Evolutionary conservation across 2,797 vertebrate species (phyloP).

Genomic region (Streptopelia turtur): DNA sequence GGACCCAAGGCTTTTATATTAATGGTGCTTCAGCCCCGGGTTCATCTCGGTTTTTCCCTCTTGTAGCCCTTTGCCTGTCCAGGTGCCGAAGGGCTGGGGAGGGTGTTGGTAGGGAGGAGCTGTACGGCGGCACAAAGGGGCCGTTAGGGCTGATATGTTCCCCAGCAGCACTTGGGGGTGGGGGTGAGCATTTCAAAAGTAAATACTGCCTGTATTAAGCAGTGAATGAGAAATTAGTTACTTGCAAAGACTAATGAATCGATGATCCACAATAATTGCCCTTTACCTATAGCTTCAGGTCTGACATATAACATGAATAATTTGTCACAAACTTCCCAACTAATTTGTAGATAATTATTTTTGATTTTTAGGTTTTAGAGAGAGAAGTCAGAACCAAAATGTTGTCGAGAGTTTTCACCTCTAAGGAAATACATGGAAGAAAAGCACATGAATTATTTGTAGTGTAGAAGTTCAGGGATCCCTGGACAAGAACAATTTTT

Average conservation of each 20-base stretch:
- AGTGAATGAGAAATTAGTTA: not conserved
- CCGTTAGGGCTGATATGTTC: rapidly evolving
- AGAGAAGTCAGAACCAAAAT: not conserved
- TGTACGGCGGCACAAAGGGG: rapidly evolving
- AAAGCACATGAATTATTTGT: not conserved
- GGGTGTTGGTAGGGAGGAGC: rapidly evolving
- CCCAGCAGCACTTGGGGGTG: not conserved
- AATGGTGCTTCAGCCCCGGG: not conserved
- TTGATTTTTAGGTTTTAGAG: not conserved
- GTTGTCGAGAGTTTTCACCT: not conserved
- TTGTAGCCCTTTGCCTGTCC: not conserved
- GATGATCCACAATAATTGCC: not conserved
- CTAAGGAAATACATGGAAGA: not conserved
- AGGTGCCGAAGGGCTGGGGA: rapidly evolving
- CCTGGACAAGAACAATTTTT: too few species aligned
- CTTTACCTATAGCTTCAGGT: not conserved
- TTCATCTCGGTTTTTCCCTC: too few species aligned
- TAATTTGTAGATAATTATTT: not conserved
- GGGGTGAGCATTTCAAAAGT: not conserved
- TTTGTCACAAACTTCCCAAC: not conserved
- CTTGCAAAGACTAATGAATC: not conserved
- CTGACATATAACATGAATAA: not conserved
- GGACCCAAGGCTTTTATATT: not conserved
- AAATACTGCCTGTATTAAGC: not conserved
- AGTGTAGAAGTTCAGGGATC: not conserved